Percentiles rank a stretch among this genome's conserved stretches.
These are phyloP conservation scores for Euplagia quadripunctaria DNA, from an alignment of 2,888 invertebrate species.

Conservation along the genomic window DNA sequence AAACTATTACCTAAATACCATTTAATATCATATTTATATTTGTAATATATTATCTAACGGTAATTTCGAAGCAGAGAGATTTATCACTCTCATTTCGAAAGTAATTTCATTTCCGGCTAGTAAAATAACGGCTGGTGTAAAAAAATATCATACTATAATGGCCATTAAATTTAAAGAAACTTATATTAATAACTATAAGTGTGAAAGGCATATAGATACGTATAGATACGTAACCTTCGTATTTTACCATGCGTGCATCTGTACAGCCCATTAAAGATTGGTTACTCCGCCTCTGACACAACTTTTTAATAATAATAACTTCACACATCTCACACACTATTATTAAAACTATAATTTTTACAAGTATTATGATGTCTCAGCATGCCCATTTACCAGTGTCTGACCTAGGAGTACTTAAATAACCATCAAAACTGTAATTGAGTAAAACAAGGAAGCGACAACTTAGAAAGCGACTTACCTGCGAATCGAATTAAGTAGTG, in stretches of 20 bases:
- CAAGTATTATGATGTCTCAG: not conserved
- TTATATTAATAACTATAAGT: slow-evolving; percentile 7
- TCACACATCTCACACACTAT: no score
- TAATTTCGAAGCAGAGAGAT: not conserved
- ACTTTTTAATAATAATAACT: not conserved
- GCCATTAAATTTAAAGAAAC: not conserved
- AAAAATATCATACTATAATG: not conserved
- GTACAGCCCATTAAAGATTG: not conserved
- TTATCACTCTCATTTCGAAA: slow-evolving; percentile 41
- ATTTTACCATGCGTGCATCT: slow-evolving; percentile 4
- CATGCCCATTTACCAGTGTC: not conserved
- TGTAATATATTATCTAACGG: not conserved
- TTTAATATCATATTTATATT: not conserved
- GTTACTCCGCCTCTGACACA: not conserved
- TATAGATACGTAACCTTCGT: slow-evolving; percentile 4
- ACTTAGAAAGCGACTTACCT: slow-evolving; percentile 1
- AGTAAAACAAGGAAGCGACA: not conserved
- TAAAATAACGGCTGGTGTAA: not conserved
- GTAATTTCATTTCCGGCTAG: slow-evolving; percentile 37
- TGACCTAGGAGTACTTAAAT: not conserved
- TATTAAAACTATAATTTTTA: not conserved
- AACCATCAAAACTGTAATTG: not conserved
- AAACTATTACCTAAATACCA: not conserved
- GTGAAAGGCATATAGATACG: not conserved
- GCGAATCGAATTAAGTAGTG: not conserved